Evolutionary conservation across 2,888 invertebrate genomes (phyloP).

Genomic region (Zele albiditarsus): DNA sequence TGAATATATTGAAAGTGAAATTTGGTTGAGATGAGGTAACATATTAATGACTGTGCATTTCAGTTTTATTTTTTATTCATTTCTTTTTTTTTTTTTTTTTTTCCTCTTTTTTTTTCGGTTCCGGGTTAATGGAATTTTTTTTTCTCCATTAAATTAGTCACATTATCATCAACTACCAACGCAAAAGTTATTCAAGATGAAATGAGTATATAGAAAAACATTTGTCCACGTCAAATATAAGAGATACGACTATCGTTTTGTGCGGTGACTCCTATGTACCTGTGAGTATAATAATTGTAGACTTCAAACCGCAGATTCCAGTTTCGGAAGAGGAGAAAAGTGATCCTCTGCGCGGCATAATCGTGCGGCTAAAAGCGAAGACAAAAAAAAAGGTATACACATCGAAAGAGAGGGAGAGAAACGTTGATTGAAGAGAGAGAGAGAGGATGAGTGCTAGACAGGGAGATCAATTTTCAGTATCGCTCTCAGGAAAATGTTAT

Average conservation of each 20-base stretch:
- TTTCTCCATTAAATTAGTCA: too few species aligned
- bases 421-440: not conserved
- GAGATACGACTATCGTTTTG: conserved; percentile 20
- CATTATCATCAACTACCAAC: not conserved
- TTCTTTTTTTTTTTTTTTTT: too few species aligned
- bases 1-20: too few species aligned
- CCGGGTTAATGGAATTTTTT: too few species aligned
- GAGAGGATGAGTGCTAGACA: not conserved
- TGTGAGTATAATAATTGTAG: conserved; percentile 2
- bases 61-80: too few species aligned
- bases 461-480: conserved; percentile 8
- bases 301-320: conserved; percentile 30
- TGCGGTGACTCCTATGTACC: not conserved
- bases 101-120: too few species aligned
- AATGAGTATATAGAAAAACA: not conserved
- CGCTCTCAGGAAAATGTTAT: not conserved
- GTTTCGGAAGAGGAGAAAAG: conserved; percentile 14
- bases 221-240: conserved; percentile 16
- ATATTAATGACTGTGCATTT: too few species aligned
- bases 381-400: not conserved
- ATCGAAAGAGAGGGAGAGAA: not conserved
- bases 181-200: not conserved
- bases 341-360: not conserved
- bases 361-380: not conserved
- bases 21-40: too few species aligned